These are phyloP conservation scores for Leptodirus hochenwartii DNA, from an alignment of 2,888 invertebrate species.

Conservation along the genomic window DNA sequence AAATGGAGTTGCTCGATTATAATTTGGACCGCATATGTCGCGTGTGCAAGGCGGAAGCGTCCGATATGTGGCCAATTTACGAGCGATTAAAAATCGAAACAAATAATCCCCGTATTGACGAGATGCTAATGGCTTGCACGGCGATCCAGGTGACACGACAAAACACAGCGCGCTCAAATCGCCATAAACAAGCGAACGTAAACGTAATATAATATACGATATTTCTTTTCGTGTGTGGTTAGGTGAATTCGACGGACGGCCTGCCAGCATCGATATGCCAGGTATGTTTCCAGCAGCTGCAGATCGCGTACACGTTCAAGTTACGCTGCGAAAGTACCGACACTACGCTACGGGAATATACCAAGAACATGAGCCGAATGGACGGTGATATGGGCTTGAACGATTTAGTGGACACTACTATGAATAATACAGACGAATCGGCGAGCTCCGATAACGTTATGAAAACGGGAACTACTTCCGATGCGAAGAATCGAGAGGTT, in stretches of 20 bases:
- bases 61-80: slow-evolving; percentile 23
- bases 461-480: no score
- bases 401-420: no score
- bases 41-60: slow-evolving; percentile 19
- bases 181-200: slow-evolving; percentile 1
- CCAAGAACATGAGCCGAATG: slow-evolving; percentile 19
- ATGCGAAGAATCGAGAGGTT: no score
- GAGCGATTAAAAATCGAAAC: slow-evolving; percentile 18
- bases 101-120: slow-evolving; percentile 27
- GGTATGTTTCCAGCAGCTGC: slow-evolving; percentile 22
- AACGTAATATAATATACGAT: slow-evolving; percentile 1
- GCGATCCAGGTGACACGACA: slow-evolving; percentile 25
- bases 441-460: slow-evolving; percentile 1
- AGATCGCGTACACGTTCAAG: slow-evolving; percentile 23
- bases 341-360: slow-evolving; percentile 19
- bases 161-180: slow-evolving; percentile 1
- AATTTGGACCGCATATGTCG: slow-evolving; percentile 25
- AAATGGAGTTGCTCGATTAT: slow-evolving; percentile 12
- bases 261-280: slow-evolving; percentile 24
- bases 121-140: slow-evolving; percentile 30
- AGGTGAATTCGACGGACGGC: slow-evolving; percentile 25
- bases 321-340: slow-evolving; percentile 24
- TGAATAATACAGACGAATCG: not conserved
- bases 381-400: no score
- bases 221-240: slow-evolving; percentile 12